Evolutionary conservation across 2,113 vertebrate genomes (phyloP).

Genomic region (Megalops atlanticus): DNA sequence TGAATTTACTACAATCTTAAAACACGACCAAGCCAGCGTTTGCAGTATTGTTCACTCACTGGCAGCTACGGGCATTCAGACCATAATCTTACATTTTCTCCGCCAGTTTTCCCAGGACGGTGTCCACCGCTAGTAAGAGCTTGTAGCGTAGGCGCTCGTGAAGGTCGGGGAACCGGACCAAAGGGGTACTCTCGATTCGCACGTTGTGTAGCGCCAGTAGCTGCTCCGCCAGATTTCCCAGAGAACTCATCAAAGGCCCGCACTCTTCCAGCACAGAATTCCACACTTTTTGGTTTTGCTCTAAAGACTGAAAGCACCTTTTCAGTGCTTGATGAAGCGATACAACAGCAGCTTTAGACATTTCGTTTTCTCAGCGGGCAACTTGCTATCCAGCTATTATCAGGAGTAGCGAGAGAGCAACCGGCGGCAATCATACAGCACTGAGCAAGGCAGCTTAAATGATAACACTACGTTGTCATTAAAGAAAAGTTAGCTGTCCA

Average conservation of each 20-base stretch:
- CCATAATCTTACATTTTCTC: constrained; percentile 77
- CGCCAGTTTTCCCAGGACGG: constrained; percentile 65
- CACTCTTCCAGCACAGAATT: constrained; percentile 59
- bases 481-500: not conserved
- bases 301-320: constrained; percentile 67
- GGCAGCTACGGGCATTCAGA: too few species aligned
- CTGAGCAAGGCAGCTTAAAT: not conserved
- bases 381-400: not conserved
- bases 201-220: constrained; percentile 65
- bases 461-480: not conserved
- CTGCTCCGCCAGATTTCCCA: constrained; percentile 81
- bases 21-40: too few species aligned
- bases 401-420: too few species aligned
- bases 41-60: too few species aligned
- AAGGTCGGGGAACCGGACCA: constrained; percentile 70
- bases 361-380: constrained; percentile 37
- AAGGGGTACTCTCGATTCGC: constrained; percentile 60
- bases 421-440: not conserved
- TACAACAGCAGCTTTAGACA: constrained; percentile 51
- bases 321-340: constrained; percentile 63
- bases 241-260: constrained; percentile 65
- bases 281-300: constrained; percentile 68
- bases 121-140: constrained; percentile 71
- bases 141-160: constrained; percentile 72
- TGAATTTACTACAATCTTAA: too few species aligned